A percentile compares a stretch with the other conserved stretches of the same genome.
Conservation (phyloP, 2,888 invertebrate genomes). For the Mechanitis mazaeus region DNA sequence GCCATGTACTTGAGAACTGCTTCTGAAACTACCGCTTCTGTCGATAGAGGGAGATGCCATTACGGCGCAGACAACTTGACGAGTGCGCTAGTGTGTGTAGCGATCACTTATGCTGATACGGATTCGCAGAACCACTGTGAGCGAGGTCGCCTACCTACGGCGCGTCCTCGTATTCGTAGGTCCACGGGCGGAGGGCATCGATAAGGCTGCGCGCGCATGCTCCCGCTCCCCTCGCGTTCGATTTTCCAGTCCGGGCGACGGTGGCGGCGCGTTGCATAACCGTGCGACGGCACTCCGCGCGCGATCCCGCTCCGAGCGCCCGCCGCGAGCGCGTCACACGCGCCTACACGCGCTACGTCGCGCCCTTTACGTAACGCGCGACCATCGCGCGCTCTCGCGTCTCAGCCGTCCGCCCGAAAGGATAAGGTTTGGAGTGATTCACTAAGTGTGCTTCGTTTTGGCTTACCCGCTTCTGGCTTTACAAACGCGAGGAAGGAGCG, state of each 20-base stretch:
- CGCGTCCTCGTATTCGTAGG: slow-evolving; percentile 32
- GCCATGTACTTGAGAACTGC: slow-evolving; percentile 33
- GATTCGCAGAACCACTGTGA: slow-evolving; percentile 34
- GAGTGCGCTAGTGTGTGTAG: slow-evolving; percentile 32
- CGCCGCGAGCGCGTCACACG: slow-evolving; percentile 69
- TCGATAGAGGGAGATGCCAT: slow-evolving; percentile 32
- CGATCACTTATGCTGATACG: slow-evolving; percentile 28
- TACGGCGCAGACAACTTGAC: slow-evolving; percentile 21
- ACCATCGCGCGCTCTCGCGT: slow-evolving; percentile 49
- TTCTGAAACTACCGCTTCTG: slow-evolving; percentile 32
- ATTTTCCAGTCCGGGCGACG: slow-evolving; percentile 63
- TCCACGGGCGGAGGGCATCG: slow-evolving; percentile 44
- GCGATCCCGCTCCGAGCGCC: slow-evolving; percentile 71
- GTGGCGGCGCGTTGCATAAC: slow-evolving; percentile 74
- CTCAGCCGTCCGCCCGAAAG: slow-evolving; percentile 37
- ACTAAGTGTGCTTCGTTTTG: slow-evolving; percentile 46
- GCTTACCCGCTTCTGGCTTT: slow-evolving; percentile 45
- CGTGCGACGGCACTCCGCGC: slow-evolving; percentile 71
- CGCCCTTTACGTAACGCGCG: slow-evolving; percentile 75
- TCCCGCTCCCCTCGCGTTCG: slow-evolving; percentile 60
- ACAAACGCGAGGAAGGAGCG: slow-evolving; percentile 43
- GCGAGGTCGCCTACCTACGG: slow-evolving; percentile 39
- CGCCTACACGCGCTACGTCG: slow-evolving; percentile 62
- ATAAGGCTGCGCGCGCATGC: slow-evolving; percentile 64
- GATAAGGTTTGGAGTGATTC: slow-evolving; percentile 54